Percentiles rank a stretch among this genome's conserved stretches.
Conservation (phyloP, 2,888 invertebrate species). For the Gymnosoma rotundatum region DNA sequence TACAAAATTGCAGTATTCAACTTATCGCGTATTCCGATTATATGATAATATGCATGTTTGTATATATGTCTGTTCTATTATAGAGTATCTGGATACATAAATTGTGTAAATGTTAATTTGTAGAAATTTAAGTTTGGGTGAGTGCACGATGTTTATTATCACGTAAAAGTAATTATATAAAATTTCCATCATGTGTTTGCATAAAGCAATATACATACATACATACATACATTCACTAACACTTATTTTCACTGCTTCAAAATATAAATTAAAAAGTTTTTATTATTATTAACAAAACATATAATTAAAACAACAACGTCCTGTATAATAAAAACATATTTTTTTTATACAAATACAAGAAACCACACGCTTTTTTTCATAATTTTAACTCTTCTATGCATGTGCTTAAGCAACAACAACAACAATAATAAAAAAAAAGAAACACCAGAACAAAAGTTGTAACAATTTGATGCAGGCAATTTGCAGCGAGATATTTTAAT, state of each 20-base stretch:
- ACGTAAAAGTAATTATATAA: constrained; percentile 67
- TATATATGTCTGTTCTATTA: too few relatives aligned
- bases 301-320: constrained; percentile 24
- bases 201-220: not conserved
- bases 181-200: constrained; percentile 53
- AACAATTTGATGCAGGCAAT: constrained; percentile 23
- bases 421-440: not conserved
- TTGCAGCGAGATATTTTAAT: constrained; percentile 31
- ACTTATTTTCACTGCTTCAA: constrained; percentile 2
- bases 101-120: not conserved
- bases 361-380: not conserved
- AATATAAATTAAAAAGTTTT: constrained; percentile 28
- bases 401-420: too few relatives aligned
- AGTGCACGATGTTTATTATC: constrained; percentile 60
- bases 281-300: constrained; percentile 60
- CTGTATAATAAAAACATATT: constrained; percentile 6
- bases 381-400: constrained; percentile 11
- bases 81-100: not conserved
- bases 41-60: constrained; percentile 16
- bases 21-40: constrained; percentile 22
- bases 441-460: constrained; percentile 23
- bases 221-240: not conserved
- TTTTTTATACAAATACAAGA: not conserved
- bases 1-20: constrained; percentile 22
- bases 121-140: constrained; percentile 27